Evolutionary conservation across 2,888 invertebrate species (phyloP).

Genomic region (Plagodis pulveraria): DNA sequence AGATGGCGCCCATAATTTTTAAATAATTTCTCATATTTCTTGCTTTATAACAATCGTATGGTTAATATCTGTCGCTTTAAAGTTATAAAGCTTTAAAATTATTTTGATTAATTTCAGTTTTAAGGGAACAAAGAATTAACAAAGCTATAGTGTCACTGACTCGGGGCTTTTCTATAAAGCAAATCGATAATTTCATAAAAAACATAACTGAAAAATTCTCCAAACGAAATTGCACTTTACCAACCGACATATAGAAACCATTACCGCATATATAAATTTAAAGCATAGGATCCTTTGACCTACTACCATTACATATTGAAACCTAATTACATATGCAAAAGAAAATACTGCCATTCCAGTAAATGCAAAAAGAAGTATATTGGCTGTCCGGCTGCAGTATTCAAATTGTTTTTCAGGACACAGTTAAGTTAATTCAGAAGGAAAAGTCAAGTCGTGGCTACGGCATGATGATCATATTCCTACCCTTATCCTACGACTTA

Average conservation of each 20-base stretch:
- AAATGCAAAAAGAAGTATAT: slow-evolving; percentile 9
- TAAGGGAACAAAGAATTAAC: too few relatives aligned
- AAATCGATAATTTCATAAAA: too few relatives aligned
- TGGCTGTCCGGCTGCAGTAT: slow-evolving; percentile 5
- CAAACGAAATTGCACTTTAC: neutral
- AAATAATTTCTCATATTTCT: too few relatives aligned
- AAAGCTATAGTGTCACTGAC: too few relatives aligned
- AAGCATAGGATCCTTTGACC: neutral
- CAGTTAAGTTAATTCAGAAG: slow-evolving; percentile 12
- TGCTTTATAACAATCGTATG: too few relatives aligned
- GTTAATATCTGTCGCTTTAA: too few relatives aligned
- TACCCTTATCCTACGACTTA: too few relatives aligned
- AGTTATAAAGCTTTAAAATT: too few relatives aligned
- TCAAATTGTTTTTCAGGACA: slow-evolving; percentile 15
- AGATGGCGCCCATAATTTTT: too few relatives aligned
- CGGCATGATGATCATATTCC: too few relatives aligned
- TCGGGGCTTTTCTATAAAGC: too few relatives aligned
- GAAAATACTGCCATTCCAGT: slow-evolving; percentile 11
- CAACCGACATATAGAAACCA: neutral
- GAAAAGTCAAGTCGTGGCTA: neutral
- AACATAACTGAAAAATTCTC: neutral
- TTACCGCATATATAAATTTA: neutral
- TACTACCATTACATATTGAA: neutral
- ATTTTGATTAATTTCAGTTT: too few relatives aligned
- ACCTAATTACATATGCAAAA: slow-evolving; percentile 12